These are phyloP conservation scores for Ia io DNA, from an alignment of 2,113 vertebrate species.

Conservation along the genomic window DNA sequence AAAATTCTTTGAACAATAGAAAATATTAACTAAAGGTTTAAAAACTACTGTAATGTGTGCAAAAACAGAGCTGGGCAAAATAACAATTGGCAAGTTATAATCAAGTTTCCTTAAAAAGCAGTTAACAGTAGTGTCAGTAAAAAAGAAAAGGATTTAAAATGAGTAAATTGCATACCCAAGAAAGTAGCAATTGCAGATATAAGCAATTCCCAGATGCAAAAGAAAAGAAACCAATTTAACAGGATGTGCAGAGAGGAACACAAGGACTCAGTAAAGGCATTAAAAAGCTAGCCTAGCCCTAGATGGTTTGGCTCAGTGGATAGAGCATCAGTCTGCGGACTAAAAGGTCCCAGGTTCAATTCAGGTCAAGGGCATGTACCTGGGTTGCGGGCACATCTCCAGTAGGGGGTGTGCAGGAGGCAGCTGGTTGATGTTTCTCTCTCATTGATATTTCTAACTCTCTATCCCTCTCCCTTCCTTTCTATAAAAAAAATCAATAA, in stretches of 20 bases:
- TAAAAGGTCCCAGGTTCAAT: too few species aligned
- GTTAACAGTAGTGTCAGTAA: background rate
- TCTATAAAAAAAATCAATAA: too few species aligned
- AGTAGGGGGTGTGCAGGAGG: too few species aligned
- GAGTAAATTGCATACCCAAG: background rate
- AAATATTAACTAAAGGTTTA: background rate
- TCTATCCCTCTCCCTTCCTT: too few species aligned
- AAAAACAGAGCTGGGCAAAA: background rate
- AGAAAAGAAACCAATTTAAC: background rate
- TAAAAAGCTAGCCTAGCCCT: background rate
- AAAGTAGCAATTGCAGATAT: background rate
- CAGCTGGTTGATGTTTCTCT: too few species aligned
- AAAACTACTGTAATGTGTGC: background rate
- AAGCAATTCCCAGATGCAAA: background rate
- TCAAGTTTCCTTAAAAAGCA: background rate
- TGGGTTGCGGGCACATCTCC: too few species aligned
- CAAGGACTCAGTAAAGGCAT: background rate
- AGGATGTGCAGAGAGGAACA: background rate
- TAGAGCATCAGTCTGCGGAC: too few species aligned
- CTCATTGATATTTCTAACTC: too few species aligned
- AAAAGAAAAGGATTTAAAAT: background rate
- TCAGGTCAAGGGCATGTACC: too few species aligned
- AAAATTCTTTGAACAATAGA: background rate
- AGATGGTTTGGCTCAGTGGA: too few species aligned
- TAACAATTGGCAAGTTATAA: background rate